Base-by-base conservation (phyloP, 2,888 invertebrate species). In the Napeogenes inachia region DNA sequence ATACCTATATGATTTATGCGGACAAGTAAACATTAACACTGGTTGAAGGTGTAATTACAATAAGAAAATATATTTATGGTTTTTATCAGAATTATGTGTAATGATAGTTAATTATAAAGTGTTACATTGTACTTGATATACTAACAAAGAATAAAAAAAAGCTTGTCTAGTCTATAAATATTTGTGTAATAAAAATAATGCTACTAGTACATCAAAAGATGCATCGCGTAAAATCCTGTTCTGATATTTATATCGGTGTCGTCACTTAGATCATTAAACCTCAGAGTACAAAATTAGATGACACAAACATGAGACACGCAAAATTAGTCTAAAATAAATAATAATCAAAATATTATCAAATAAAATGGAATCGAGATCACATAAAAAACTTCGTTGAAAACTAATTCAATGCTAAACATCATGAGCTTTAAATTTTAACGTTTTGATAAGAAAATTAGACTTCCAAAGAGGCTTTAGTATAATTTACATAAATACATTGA, bases 211-310 rank as follows among this genome's bases (percentile, higher is more conserved):
- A 59, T 61, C 57, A 53, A 59, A 68, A 56, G 55, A 55, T 59
- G 45, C 35, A 58, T 55, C 30, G 21, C 61, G 53, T 68, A 62
- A 63, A 66, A 57, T 56, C 38, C 63, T 60, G 60, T 33, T 58
- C 62, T 54, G 63, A 60, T 66, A 66, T 67, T 65, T 59, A 65
- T 67, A 62, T 42, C 59, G n/a, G n/a, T 56, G 61, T 56, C 66
- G 64, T 66, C 66, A 66, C 54, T 64, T 55, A 50, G 50, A 58
- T 13, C 33, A 57, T 30, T 59, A 45, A 35, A 45, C 45, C 54
- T 57, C 56, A 64, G 59, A 55, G 55, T 56, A 53, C 60, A 35
- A 45, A 64, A 61, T 63, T 61, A 58, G 61, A 66, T 61, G 54
- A 47, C 54, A 56, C 13, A 55, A 38, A 53, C 50, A 50, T 30